A percentile compares a stretch with the other conserved stretches of the same genome.
Conservation (phyloP, 2,888 invertebrate species). For the Azorinus chamasolen region DNA sequence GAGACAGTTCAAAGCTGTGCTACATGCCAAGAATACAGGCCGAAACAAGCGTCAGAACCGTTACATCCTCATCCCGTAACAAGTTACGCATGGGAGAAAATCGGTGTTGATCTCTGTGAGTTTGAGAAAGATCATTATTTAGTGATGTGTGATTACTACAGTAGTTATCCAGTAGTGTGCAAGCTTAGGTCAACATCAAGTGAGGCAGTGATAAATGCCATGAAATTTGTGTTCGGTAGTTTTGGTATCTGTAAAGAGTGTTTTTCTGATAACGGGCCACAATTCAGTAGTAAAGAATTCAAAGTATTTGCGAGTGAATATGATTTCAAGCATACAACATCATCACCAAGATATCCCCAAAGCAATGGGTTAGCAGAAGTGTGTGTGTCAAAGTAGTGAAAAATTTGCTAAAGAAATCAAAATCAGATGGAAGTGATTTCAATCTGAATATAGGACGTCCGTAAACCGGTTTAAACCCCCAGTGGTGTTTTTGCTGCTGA, state of each 20-base stretch:
- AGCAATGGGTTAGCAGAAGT: no score
- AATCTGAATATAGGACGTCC: no score
- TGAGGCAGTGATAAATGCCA: no score
- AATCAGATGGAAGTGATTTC: no score
- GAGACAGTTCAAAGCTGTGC: slow-evolving; percentile 17
- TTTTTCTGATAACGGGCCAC: slow-evolving; percentile 28
- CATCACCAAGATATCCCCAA: no score
- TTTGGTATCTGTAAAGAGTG: slow-evolving; percentile 11
- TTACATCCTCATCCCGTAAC: slow-evolving; percentile 1
- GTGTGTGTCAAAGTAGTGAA: no score
- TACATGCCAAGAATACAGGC: slow-evolving; percentile 8
- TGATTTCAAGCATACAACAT: slow-evolving; percentile 15
- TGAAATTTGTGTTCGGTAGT: slow-evolving; percentile 24
- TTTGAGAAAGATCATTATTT: slow-evolving; percentile 9
- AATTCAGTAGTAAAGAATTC: slow-evolving; percentile 18
- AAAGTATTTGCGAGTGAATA: slow-evolving; percentile 12
- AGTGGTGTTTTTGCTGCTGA: no score
- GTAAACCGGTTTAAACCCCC: no score
- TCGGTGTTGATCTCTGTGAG: slow-evolving; percentile 11
- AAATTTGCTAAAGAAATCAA: no score
- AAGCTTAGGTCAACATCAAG: no score
- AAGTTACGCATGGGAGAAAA: slow-evolving; percentile 18
- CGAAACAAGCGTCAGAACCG: slow-evolving; percentile 11
- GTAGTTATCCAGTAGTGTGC: no score
- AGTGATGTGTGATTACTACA: slow-evolving; percentile 13